Evolutionary conservation across 2,888 invertebrate species (phyloP).

Genomic region (Lithophane leautieri): DNA sequence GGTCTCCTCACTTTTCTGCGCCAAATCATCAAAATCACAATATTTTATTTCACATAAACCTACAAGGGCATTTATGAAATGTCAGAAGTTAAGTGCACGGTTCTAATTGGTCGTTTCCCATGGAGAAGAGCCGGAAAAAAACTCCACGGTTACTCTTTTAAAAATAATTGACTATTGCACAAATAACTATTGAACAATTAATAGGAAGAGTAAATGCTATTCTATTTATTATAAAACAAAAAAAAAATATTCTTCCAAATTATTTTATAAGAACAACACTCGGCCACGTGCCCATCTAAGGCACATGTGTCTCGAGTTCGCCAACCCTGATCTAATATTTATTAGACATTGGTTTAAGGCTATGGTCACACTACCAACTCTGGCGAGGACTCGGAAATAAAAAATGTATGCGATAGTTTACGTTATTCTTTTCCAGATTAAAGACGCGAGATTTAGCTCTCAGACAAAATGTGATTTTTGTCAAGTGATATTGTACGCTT

Average conservation of each 20-base stretch:
- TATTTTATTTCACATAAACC: too few species aligned
- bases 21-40: too few species aligned
- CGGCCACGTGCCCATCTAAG: constrained; percentile 11
- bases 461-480: neutral
- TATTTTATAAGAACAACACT: neutral
- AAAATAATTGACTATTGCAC: too few species aligned
- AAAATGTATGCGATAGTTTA: neutral
- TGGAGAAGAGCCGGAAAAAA: too few species aligned
- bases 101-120: too few species aligned
- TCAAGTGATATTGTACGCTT: neutral
- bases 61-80: too few species aligned
- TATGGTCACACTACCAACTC: constrained; percentile 9
- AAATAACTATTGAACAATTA: neutral
- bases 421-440: neutral
- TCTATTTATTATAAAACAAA: neutral
- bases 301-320: constrained; percentile 26
- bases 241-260: neutral
- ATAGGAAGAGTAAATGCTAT: neutral
- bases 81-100: too few species aligned
- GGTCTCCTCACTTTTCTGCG: too few species aligned
- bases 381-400: neutral
- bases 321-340: constrained; percentile 49
- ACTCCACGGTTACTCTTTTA: too few species aligned
- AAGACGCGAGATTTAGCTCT: neutral
- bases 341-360: constrained; percentile 38